Evolutionary conservation across 2,888 invertebrate species (phyloP), one percentile per base, ranked within the genome.

Genomic region (Hemithea aestivaria): DNA sequence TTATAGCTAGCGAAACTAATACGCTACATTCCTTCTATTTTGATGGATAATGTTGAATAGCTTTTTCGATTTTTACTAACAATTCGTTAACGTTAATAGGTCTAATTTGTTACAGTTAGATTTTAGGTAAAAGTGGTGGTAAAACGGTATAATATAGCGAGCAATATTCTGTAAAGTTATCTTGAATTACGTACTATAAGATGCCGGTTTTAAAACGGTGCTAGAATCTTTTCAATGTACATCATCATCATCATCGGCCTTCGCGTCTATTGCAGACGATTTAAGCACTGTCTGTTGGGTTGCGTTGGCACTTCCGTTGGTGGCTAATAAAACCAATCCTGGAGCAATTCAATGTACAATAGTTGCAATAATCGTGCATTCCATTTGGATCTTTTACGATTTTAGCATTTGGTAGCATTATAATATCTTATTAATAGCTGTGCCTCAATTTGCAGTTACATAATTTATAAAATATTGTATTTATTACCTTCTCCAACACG

Each of bases 111-210:
- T 47, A 51, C 47, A 47, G 38, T 51, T 58, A 56, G 49, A 37
- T 40, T 20, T 61, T 61, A 64, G 65, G 35, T 51, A 30, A 42
- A 57, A 62, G 54, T 62, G 58, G 44, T 50, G 45, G 47, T 27
- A 35, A 34, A 35, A 33, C 20, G 34, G 37, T 11, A n/a, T 47
- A 39, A 36, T 20, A 25, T 35, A 32, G 34, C 43, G 33, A 41
- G 40, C 35, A 34, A 16, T 16, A 16, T 16, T 16, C 16, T 16
- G 16, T 16, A 16, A 16, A 16, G 16, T 16, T 16, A 4, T 16
- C 16, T 16, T 16, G 16, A 2, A 2, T 2, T 16, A 4, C 16
- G 16, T 16, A 5, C 3, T 4, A 4, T 4, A 4, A 16, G 16
- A 4, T 16, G 3, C 5, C 5, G 16, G 16, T 51, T 54, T 53